Percentiles rank a stretch among this genome's conserved stretches.
Evolutionary conservation across 2,888 invertebrate species (phyloP).

Genomic region (Lasioglossum marginatum): DNA sequence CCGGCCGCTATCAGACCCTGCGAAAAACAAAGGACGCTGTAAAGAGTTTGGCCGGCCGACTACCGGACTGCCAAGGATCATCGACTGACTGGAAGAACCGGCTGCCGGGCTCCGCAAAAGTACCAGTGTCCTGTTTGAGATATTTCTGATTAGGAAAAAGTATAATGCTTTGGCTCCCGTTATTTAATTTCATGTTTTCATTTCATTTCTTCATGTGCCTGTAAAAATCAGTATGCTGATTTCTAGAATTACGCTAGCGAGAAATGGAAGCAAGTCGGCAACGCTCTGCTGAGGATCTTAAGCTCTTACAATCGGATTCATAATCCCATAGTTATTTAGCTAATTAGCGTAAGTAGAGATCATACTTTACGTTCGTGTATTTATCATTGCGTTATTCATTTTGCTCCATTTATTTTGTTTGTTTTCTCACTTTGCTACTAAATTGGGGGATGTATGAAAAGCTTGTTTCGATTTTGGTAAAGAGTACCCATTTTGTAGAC

Average conservation of each 20-base stretch:
- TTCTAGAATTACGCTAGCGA: neutral
- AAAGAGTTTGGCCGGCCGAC: constrained; percentile 35
- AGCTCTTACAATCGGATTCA: neutral
- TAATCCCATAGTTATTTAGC: neutral
- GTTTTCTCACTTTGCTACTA: neutral
- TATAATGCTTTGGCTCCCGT: neutral
- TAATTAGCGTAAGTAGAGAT: neutral
- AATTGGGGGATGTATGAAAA: neutral
- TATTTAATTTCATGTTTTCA: neutral
- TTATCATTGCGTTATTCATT: neutral
- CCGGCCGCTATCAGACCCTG: constrained; percentile 41
- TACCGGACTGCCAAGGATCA: constrained; percentile 33
- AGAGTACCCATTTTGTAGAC: too few relatives aligned
- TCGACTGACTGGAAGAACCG: constrained; percentile 12
- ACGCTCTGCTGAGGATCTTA: neutral
- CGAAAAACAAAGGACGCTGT: constrained; percentile 47
- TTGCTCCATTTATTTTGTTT: neutral
- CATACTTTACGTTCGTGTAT: neutral
- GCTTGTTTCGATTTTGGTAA: neutral
- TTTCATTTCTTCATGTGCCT: neutral
- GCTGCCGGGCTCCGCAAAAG: neutral
- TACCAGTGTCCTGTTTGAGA: neutral
- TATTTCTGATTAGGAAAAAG: neutral
- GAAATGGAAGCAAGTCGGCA: neutral
- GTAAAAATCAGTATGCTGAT: neutral